These are phyloP conservation scores for Furcifer pardalis DNA, from an alignment of 2,797 vertebrate genomes.

Conservation along the genomic window DNA sequence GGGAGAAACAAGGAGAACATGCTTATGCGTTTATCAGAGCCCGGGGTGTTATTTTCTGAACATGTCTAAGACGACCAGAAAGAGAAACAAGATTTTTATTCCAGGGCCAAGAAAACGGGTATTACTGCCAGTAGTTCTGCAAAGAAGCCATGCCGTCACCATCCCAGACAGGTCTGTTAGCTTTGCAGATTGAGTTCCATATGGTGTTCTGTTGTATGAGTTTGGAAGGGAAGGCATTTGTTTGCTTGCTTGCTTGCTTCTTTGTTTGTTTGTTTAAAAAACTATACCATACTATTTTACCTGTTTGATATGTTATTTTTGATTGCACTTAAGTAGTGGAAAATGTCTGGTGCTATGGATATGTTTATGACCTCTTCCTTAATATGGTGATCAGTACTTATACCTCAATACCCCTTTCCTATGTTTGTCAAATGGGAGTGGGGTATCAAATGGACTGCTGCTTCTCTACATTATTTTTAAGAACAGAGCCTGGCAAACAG, in stretches of 20 bases:
- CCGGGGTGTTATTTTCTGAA: background rate
- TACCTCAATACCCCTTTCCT: too few species aligned
- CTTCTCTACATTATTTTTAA: too few species aligned
- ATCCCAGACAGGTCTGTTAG: background rate
- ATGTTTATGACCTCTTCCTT: background rate
- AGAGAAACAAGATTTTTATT: background rate
- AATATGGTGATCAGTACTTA: background rate
- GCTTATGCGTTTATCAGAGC: background rate
- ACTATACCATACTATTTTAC: background rate
- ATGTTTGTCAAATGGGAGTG: too few species aligned
- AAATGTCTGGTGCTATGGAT: background rate
- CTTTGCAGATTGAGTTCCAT: constrained; percentile 16
- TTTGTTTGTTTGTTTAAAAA: background rate
- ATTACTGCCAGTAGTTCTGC: background rate
- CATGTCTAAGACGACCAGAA: background rate
- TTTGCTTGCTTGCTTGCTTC: background rate
- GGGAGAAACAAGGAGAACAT: background rate
- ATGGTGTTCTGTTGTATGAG: background rate
- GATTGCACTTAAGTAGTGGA: background rate
- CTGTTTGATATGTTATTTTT: background rate
- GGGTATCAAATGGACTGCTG: too few species aligned
- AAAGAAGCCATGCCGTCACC: background rate
- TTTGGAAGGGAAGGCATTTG: background rate
- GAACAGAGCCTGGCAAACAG: too few species aligned
- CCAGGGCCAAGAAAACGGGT: background rate